Base-by-base conservation (phyloP, 2,888 invertebrate genomes). In the Escarpia spicata region DNA sequence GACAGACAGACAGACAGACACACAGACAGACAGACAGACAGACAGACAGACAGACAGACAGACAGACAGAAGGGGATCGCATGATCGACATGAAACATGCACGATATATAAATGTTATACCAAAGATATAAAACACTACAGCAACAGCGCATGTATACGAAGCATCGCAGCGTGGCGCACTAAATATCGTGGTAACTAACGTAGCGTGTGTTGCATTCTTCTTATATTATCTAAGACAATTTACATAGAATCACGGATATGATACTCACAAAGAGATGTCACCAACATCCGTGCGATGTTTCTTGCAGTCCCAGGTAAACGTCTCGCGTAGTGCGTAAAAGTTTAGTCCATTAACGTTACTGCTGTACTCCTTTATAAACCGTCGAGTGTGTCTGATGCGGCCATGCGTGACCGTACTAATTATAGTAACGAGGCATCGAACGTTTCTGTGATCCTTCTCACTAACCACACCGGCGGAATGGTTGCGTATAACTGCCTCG, bases 381-480 rank as follows among this genome's bases (percentile, higher is more conserved):
- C 26, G 75, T 75, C 75, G 19, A 26, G 75, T 6, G 75, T 6
- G 52, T 52, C 52, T 15, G 52, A 52, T 15, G 75, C 75, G 26
- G 26, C 75, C 75, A 75, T 26, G 75, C 75, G 75, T 75, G 75
- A 75, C 75, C 4, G 26, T 2, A 26, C 75, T 75, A 75, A 75
- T 75, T n/a, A 75, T 75, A 75, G 75, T 75, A 75, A 75, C 75
- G 75, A 26, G 75, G 75, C 75, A 75, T 75, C 75, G 75, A 75
- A 15, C 75, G 75, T 26, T n/a, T n/a, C 6, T n/a, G 19, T 75
- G 75, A 75, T 26, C 75, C 26, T 75, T 75, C 75, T 75, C 75
- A 75, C 75, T 75, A 15, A 26, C 75, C 26, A 75, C n/a, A 15
- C 15, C 26, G 26, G 26, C 75, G 19, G 6, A 75, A 26, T 75